Conservation (phyloP, 1,140 invertebrate species). For the Pollicipes pollicipes region DNA sequence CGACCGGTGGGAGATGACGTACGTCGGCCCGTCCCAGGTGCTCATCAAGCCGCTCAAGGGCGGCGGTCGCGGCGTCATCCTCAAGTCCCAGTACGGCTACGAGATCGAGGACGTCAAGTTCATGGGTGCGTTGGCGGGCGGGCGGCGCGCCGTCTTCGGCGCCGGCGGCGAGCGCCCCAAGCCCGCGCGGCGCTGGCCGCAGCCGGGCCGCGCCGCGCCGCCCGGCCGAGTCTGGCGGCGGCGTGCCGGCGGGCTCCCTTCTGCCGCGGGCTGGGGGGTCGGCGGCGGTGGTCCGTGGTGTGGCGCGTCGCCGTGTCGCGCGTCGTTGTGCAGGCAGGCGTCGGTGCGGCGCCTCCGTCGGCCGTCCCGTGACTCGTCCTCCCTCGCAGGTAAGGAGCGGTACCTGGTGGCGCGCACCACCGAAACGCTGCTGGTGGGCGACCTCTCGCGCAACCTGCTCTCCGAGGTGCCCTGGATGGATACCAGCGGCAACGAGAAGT, state of each 20-base stretch:
- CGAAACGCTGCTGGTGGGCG: constrained; percentile 74
- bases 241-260: no score
- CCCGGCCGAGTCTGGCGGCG: no score
- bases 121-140: constrained; percentile 38
- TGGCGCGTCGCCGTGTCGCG: no score
- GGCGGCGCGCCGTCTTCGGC: no score
- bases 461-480: constrained; percentile 49
- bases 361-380: neutral
- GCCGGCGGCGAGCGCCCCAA: no score
- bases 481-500: constrained; percentile 55
- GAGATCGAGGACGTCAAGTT: constrained; percentile 84
- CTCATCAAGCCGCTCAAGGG: constrained; percentile 44
- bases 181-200: no score
- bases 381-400: constrained; percentile 33
- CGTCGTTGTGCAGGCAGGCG: constrained; percentile 13
- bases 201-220: no score
- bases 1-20: constrained; percentile 71
- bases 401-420: constrained; percentile 80
- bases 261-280: no score
- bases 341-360: constrained; percentile 17
- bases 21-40: constrained; percentile 63
- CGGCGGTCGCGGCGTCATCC: constrained; percentile 37
- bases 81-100: constrained; percentile 65
- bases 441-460: constrained; percentile 59
- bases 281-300: no score